Percentiles rank a stretch among this genome's conserved stretches.
Conservation (phyloP, 2,113 vertebrate species). For the Danio rerio region DNA sequence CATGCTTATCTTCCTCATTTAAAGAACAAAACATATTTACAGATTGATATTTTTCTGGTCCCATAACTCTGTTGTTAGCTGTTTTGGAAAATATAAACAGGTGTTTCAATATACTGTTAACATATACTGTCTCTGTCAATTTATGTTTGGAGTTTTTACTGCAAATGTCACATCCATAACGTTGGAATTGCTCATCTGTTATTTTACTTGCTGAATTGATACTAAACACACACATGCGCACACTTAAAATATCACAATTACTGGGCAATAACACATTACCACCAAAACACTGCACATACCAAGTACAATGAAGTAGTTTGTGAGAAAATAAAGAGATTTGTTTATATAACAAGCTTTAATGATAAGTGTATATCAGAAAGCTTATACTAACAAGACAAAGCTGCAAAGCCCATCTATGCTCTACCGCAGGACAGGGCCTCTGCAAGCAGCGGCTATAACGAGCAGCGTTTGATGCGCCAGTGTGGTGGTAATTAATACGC, state of each 20-base stretch:
- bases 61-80: too few relatives aligned
- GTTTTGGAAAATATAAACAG: too few relatives aligned
- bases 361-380: background rate
- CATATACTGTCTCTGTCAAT: too few relatives aligned
- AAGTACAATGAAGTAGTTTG: background rate
- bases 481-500: constrained; percentile 47
- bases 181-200: too few relatives aligned
- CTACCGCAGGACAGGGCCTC: background rate
- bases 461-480: background rate
- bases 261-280: background rate
- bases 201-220: background rate
- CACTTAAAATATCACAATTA: background rate
- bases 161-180: too few relatives aligned
- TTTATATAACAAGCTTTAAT: constrained; percentile 14
- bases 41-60: too few relatives aligned
- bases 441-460: constrained; percentile 5
- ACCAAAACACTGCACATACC: background rate
- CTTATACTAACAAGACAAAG: constrained; percentile 27
- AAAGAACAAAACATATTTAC: too few relatives aligned
- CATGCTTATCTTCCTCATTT: too few relatives aligned
- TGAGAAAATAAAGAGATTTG: background rate
- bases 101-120: too few relatives aligned
- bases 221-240: background rate
- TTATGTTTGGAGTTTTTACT: too few relatives aligned
- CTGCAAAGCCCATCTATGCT: background rate